These are phyloP conservation scores for Esperia sulphurella DNA, from an alignment of 2,888 invertebrate species.

Conservation along the genomic window DNA sequence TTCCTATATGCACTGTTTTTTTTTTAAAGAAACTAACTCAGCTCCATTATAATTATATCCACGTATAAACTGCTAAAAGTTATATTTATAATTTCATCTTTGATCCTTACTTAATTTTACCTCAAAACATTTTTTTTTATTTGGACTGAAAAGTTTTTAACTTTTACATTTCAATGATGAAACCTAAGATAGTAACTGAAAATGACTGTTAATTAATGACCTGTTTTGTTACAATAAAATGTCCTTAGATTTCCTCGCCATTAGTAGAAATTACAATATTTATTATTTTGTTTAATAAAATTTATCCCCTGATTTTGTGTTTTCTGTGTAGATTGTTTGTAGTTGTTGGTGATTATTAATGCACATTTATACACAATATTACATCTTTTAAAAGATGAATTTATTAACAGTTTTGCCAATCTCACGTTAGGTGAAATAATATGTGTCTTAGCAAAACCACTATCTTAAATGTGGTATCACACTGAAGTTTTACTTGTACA, in stretches of 20 bases:
- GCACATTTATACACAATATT: too few relatives aligned
- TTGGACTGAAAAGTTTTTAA: slow-evolving; percentile 6
- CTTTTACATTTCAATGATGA: slow-evolving; percentile 12
- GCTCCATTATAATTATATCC: neutral
- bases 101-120: neutral
- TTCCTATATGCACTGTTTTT: too few relatives aligned
- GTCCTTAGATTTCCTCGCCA: slow-evolving; percentile 40
- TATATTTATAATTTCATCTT: neutral
- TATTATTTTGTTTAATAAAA: slow-evolving; percentile 49
- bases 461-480: too few relatives aligned
- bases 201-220: slow-evolving; percentile 19
- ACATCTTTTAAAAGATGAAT: too few relatives aligned
- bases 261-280: slow-evolving; percentile 49
- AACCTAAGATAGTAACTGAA: slow-evolving; percentile 12
- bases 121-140: slow-evolving; percentile 3
- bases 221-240: slow-evolving; percentile 31
- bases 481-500: too few relatives aligned
- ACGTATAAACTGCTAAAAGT: neutral
- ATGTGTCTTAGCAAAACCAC: too few relatives aligned
- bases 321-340: slow-evolving; percentile 30
- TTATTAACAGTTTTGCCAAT: too few relatives aligned
- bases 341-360: neutral
- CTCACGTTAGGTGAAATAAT: too few relatives aligned
- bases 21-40: too few relatives aligned
- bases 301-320: slow-evolving; percentile 28